phyloP scores from a whole-genome alignment of 2,888 invertebrate genomes.

The Galerucella nymphaeae region DNA sequence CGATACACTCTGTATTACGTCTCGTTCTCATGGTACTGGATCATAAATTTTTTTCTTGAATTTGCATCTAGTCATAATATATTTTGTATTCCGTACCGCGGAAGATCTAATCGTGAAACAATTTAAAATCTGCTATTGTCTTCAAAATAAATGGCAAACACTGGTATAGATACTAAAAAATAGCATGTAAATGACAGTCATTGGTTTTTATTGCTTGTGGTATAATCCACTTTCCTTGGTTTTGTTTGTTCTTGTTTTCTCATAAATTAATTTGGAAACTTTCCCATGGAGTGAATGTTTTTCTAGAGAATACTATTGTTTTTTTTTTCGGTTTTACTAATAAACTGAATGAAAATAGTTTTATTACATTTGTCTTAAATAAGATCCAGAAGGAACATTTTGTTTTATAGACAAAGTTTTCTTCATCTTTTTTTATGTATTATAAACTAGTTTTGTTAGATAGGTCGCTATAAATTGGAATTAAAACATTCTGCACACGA shows the following conservation, averaged over 20 bases:
- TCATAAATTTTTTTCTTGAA: neutral
- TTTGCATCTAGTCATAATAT: neutral
- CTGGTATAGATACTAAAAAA: neutral
- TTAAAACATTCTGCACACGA: no score
- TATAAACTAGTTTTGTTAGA: no score
- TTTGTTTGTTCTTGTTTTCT: constrained; percentile 16
- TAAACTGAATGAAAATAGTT: constrained; percentile 19
- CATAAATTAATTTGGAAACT: constrained; percentile 22
- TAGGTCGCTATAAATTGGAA: no score
- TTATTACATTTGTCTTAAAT: constrained; percentile 2
- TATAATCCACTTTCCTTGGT: constrained; percentile 24
- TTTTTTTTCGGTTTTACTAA: constrained; percentile 7
- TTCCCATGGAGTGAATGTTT: constrained; percentile 13
- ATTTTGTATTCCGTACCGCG: neutral
- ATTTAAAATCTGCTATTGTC: neutral
- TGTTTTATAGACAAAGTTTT: constrained; percentile 9
- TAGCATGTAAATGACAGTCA: constrained; percentile 19
- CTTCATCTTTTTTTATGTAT: neutral
- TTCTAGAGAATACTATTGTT: constrained; percentile 10
- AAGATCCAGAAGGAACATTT: constrained; percentile 12
- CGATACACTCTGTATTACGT: neutral
- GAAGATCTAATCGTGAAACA: neutral
- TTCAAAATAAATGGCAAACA: neutral
- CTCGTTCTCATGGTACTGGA: neutral
- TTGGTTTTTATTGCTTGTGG: constrained; percentile 23